A percentile compares a stretch with the other conserved stretches of the same genome.
Conservation (phyloP, 2,888 invertebrate species). For the Teleogryllus oceanicus region DNA sequence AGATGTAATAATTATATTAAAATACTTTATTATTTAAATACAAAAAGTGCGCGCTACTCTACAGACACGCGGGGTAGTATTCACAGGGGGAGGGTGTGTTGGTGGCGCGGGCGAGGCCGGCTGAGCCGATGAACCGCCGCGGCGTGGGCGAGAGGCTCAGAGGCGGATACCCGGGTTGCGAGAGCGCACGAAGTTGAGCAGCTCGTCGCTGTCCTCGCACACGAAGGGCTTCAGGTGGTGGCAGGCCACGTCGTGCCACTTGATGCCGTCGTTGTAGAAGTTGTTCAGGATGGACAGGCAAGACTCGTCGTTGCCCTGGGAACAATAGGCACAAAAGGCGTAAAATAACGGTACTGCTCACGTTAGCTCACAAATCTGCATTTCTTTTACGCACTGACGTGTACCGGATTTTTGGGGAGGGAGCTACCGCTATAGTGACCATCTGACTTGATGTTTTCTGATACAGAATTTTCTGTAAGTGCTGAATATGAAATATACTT, state of each 20-base stretch:
- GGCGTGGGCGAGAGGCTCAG: slow-evolving; percentile 45
- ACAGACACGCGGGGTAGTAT: slow-evolving; percentile 29
- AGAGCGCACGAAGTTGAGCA: slow-evolving; percentile 84
- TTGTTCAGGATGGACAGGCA: slow-evolving; percentile 85
- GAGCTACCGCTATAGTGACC: too few species aligned
- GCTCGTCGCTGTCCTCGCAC: slow-evolving; percentile 86
- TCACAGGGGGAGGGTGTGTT: slow-evolving; percentile 32
- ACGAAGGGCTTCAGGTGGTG: slow-evolving; percentile 84
- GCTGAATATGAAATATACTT: too few species aligned
- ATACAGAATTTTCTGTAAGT: too few species aligned
- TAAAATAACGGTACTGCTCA: too few species aligned
- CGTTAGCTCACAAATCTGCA: too few species aligned
- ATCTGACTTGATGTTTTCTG: too few species aligned
- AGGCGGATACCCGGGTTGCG: slow-evolving; percentile 82
- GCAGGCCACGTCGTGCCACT: slow-evolving; percentile 85
- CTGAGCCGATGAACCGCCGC: slow-evolving; percentile 21
- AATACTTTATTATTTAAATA: slow-evolving; percentile 11
- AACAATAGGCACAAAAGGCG: slow-evolving; percentile 36
- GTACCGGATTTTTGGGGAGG: too few species aligned
- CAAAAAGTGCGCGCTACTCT: neutral
- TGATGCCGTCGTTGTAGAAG: slow-evolving; percentile 84
- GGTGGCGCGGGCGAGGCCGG: slow-evolving; percentile 5
- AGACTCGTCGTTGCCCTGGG: slow-evolving; percentile 83
- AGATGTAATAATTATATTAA: neutral
- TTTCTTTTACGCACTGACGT: too few species aligned